Percentiles rank a stretch among this genome's conserved stretches.
phyloP scores from a whole-genome alignment of 2,797 vertebrate species.

The Lepidocolaptes lacrymiger region DNA sequence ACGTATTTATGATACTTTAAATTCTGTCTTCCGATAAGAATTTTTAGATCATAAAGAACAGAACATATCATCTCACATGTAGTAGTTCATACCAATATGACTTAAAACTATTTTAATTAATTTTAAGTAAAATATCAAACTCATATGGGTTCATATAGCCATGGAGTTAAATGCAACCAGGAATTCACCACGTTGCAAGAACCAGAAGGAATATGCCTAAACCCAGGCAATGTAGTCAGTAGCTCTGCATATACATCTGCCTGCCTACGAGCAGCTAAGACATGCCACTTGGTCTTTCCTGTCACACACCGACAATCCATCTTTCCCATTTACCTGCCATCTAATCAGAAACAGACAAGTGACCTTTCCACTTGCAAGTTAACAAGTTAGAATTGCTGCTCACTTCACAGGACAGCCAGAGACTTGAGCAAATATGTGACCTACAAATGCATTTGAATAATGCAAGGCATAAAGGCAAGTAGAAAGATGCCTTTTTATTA shows the following conservation, averaged over 20 bases:
- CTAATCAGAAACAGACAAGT: not conserved
- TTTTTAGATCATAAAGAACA: not conserved
- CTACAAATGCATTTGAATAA: not conserved
- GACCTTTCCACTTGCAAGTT: constrained; percentile 8
- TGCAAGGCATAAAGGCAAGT: not conserved
- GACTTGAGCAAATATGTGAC: rapidly evolving
- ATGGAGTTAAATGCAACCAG: not conserved
- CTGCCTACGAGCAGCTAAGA: not conserved
- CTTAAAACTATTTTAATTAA: not conserved
- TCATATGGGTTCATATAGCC: not conserved
- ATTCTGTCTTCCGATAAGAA: not conserved
- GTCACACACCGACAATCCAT: not conserved
- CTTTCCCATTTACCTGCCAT: constrained; percentile 10
- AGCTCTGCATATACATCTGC: not conserved
- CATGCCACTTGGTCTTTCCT: not conserved
- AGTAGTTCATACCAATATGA: not conserved
- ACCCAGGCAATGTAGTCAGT: not conserved
- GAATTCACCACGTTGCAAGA: not conserved
- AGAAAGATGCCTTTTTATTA: not conserved
- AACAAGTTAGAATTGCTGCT: constrained; percentile 3
- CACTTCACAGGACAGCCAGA: not conserved
- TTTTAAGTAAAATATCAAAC: not conserved
- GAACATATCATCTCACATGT: not conserved
- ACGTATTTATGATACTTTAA: not conserved
- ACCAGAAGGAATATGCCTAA: not conserved